A percentile compares a stretch with the other conserved stretches of the same genome.
Conservation (phyloP, 2,797 vertebrate genomes). For the Ataeniobius toweri region DNA sequence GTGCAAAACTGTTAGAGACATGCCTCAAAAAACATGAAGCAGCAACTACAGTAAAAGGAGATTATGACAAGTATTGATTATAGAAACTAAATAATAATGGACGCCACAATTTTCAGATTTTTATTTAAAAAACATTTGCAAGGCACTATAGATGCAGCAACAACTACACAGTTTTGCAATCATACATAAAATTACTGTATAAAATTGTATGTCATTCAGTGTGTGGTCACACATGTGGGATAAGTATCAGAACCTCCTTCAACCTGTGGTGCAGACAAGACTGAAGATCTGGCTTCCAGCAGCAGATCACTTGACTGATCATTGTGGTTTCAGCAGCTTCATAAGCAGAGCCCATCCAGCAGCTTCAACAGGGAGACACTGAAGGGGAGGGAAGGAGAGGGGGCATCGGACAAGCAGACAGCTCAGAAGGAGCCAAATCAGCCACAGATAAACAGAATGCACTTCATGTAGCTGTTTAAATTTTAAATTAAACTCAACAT, state of each 20-base stretch:
- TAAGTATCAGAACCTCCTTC: conserved; percentile 13
- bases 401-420: conserved; percentile 53
- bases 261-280: conserved; percentile 45
- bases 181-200: conserved; percentile 46
- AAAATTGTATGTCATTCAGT: background rate
- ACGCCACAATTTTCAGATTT: background rate
- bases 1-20: background rate
- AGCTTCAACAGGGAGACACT: conserved; percentile 73
- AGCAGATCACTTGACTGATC: conserved; percentile 81
- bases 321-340: conserved; percentile 79
- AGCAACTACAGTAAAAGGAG: background rate
- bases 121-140: background rate
- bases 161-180: conserved; percentile 33
- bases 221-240: background rate
- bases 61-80: background rate
- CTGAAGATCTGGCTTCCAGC: conserved; percentile 46
- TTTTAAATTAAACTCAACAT: background rate
- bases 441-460: conserved; percentile 32
- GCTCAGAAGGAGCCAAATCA: conserved; percentile 31
- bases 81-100: background rate
- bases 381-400: conserved; percentile 51
- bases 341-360: conserved; percentile 83
- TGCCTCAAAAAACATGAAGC: background rate
- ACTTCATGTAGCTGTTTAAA: conserved; percentile 22
- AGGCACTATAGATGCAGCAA: conserved; percentile 18